Evolutionary conservation across 2,113 vertebrate genomes (phyloP).

Genomic region (Taurulus bubalis): DNA sequence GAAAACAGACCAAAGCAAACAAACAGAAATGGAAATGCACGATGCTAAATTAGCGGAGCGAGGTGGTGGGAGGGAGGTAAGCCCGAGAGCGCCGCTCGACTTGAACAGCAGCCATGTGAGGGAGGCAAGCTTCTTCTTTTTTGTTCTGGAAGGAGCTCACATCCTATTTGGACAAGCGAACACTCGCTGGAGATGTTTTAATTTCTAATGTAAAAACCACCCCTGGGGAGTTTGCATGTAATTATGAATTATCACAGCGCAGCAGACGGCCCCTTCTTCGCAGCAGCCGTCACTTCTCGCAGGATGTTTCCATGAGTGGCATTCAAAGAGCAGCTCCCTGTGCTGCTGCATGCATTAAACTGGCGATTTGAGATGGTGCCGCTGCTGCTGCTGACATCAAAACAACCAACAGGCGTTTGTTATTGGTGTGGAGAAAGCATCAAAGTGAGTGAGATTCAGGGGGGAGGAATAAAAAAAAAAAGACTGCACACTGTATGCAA

Average conservation of each 20-base stretch:
- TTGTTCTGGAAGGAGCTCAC: conserved; percentile 61
- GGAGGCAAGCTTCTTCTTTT: conserved; percentile 31
- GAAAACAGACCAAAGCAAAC: conserved; percentile 21
- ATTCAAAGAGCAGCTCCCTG: conserved; percentile 38
- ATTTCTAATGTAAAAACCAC: conserved; percentile 63
- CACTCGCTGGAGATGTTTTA: conserved; percentile 65
- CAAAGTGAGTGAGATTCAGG: conserved; percentile 10
- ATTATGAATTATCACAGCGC: conserved; percentile 77
- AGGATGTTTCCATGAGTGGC: conserved; percentile 43
- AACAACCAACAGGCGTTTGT: conserved; percentile 34
- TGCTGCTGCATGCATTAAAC: conserved; percentile 24
- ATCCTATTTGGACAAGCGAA: conserved; percentile 67
- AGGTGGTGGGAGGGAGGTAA: conserved; percentile 28
- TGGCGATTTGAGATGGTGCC: conserved; percentile 42
- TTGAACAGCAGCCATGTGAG: conserved; percentile 38
- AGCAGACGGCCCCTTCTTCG: conserved; percentile 56
- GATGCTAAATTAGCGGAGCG: conserved; percentile 26
- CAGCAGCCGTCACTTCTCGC: conserved; percentile 43
- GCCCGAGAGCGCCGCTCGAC: conserved; percentile 11
- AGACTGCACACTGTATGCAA: neutral
- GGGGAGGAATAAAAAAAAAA: neutral
- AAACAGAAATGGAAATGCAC: conserved; percentile 33
- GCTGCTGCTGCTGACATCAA: conserved; percentile 42
- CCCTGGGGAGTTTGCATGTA: conserved; percentile 73
- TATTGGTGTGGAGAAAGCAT: conserved; percentile 12